A percentile compares a stretch with the other conserved stretches of the same genome.
Evolutionary conservation across 2,797 vertebrate species (phyloP).

Genomic region (Dryobates pubescens): DNA sequence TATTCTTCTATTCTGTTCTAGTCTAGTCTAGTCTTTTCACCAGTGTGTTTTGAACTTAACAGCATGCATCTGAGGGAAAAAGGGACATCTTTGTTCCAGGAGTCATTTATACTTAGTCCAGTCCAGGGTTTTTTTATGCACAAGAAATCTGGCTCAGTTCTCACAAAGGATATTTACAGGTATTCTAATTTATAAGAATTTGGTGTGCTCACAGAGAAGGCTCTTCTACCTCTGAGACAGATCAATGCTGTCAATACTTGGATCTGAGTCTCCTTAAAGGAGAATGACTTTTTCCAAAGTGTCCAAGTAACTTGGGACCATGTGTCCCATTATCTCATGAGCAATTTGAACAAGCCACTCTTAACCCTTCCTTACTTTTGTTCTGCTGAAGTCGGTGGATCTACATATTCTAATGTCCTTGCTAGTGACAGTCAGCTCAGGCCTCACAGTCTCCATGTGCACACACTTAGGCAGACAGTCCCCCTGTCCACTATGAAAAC

Average conservation of each 20-base stretch:
- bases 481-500: conserved; percentile 69
- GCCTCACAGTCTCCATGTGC: background rate
- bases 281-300: background rate
- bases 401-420: background rate
- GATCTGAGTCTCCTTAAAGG: background rate
- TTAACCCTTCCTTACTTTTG: background rate
- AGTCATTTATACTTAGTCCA: background rate
- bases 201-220: background rate
- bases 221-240: background rate
- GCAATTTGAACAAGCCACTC: background rate
- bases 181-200: background rate
- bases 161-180: background rate
- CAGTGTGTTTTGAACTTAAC: background rate
- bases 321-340: background rate
- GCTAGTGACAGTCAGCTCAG: background rate
- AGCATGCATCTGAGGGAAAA: background rate
- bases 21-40: background rate
- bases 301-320: background rate
- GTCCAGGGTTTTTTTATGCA: background rate
- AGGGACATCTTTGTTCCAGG: background rate
- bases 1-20: too few species aligned
- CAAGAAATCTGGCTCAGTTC: background rate
- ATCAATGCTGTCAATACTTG: background rate
- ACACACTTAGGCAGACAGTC: conserved; percentile 12
- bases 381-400: background rate